A percentile compares a stretch with the other conserved stretches of the same genome.
Conservation (phyloP, 2,113 vertebrate species). For the Alectura lathami region DNA sequence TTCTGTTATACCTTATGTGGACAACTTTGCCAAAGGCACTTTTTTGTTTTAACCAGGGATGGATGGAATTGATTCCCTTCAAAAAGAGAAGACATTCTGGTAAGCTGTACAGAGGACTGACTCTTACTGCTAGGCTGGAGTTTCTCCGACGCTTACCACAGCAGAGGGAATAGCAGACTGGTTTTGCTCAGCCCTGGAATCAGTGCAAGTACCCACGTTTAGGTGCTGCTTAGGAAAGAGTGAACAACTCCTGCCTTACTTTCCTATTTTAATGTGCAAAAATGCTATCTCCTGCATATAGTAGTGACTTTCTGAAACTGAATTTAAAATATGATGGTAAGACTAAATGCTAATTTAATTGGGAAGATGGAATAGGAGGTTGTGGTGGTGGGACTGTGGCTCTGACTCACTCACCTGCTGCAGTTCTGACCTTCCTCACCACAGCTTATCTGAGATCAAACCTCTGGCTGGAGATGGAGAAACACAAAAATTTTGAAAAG, state of each 20-base stretch:
- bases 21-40: neutral
- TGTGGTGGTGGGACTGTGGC: neutral
- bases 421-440: neutral
- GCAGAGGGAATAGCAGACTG: neutral
- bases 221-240: neutral
- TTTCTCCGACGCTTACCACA: neutral
- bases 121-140: neutral
- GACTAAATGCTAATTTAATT: neutral
- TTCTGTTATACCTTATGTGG: neutral
- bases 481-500: neutral
- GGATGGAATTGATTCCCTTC: neutral
- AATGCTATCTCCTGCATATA: neutral
- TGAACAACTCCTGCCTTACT: neutral
- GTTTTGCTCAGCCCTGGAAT: neutral
- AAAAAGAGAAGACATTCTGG: neutral
- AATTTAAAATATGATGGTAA: neutral
- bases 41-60: neutral
- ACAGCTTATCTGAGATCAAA: neutral
- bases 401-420: neutral
- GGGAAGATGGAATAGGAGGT: neutral
- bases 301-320: neutral
- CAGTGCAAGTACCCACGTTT: neutral
- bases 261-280: neutral
- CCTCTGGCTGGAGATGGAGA: neutral
- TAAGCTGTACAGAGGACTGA: neutral